Percentiles rank a stretch among this genome's conserved stretches.
Evolutionary conservation across 2,797 vertebrate genomes (phyloP).

Genomic region (Channa striata): DNA sequence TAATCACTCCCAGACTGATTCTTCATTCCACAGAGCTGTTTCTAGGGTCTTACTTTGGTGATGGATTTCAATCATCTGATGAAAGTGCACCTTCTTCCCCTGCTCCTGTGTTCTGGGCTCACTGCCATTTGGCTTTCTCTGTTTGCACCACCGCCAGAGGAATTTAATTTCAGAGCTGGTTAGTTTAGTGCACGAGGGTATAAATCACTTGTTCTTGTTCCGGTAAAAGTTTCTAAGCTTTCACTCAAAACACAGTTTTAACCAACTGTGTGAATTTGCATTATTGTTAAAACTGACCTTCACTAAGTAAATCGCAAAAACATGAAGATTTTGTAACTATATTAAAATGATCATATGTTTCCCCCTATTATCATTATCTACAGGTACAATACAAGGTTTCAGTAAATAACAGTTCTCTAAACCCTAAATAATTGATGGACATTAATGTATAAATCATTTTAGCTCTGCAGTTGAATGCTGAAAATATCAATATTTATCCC

Average conservation of each 20-base stretch:
- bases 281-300: conserved; percentile 2
- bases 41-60: conserved; percentile 21
- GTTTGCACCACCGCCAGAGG: conserved; percentile 54
- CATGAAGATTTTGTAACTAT: not conserved
- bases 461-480: no score
- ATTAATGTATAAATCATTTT: no score
- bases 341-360: not conserved
- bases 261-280: not conserved
- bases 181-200: conserved; percentile 36
- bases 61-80: conserved; percentile 56
- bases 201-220: conserved; percentile 17
- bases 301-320: not conserved
- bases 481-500: conserved; percentile 22
- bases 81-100: conserved; percentile 49
- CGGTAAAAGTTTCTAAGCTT: conserved; percentile 5
- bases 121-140: conserved; percentile 48
- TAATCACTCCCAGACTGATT: conserved; percentile 26
- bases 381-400: not conserved
- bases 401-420: not conserved
- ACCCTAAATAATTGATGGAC: no score
- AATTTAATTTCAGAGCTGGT: conserved; percentile 58
- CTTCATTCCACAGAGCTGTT: conserved; percentile 22
- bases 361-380: not conserved
- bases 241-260: conserved; percentile 8
- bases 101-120: conserved; percentile 37